These are phyloP conservation scores for Syrmaticus mikado DNA, from an alignment of 2,113 vertebrate genomes.

Conservation along the genomic window DNA sequence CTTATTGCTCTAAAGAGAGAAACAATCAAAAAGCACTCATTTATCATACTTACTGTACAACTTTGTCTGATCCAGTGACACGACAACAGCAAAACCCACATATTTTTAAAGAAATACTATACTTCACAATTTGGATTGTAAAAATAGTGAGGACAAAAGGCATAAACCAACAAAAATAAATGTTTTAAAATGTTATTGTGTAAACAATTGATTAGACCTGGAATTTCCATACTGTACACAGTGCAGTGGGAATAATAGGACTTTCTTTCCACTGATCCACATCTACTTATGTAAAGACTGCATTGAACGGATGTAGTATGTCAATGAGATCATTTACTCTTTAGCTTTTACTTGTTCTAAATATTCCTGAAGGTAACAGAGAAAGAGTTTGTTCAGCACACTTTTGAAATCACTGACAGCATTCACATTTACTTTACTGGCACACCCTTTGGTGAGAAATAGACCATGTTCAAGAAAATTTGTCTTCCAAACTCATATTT, in stretches of 20 bases:
- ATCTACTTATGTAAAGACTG: not conserved
- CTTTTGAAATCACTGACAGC: not conserved
- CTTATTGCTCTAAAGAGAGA: not conserved
- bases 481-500: not conserved
- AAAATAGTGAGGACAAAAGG: not conserved
- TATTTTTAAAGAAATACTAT: not conserved
- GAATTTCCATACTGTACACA: not conserved
- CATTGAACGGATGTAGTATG: not conserved
- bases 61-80: not conserved
- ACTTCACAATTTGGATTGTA: not conserved
- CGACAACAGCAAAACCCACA: not conserved
- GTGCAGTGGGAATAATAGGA: not conserved
- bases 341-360: not conserved
- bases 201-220: not conserved
- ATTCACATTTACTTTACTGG: not conserved
- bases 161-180: not conserved
- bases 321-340: not conserved
- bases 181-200: not conserved
- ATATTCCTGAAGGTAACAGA: not conserved
- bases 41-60: not conserved
- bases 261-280: not conserved
- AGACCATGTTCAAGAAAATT: not conserved
- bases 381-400: not conserved
- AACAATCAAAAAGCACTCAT: not conserved
- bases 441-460: not conserved